Evolutionary conservation across 2,888 invertebrate genomes (phyloP).

Genomic region (Dryococelus australis): DNA sequence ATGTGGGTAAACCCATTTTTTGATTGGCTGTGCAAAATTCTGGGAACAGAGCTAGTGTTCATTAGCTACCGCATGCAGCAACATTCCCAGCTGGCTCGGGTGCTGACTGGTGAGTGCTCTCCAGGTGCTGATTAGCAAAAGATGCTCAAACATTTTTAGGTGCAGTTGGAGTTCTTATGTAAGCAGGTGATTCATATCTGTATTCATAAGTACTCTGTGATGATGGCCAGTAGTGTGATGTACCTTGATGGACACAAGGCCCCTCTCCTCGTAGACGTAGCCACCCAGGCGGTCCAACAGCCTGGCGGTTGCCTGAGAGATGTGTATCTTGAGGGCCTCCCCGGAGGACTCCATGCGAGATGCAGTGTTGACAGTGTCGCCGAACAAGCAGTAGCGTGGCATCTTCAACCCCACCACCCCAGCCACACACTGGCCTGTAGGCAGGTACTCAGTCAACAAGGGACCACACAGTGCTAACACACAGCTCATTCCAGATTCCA

Average conservation of each 20-base stretch:
- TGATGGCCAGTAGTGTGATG: too few species aligned
- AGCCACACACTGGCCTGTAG: slow-evolving; percentile 76
- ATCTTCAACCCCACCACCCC: slow-evolving; percentile 85
- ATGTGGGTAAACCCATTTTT: too few species aligned
- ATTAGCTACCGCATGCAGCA: too few species aligned
- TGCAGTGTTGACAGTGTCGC: slow-evolving; percentile 84
- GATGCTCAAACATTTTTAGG: too few species aligned
- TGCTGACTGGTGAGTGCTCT: too few species aligned
- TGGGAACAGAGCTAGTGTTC: too few species aligned
- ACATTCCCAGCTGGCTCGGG: too few species aligned
- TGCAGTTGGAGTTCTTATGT: too few species aligned
- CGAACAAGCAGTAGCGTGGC: slow-evolving; percentile 85
- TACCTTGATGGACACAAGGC: slow-evolving; percentile 77
- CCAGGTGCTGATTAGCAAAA: too few species aligned
- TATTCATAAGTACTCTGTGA: too few species aligned
- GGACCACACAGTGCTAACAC: not conserved
- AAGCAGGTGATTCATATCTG: too few species aligned
- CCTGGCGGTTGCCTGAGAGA: slow-evolving; percentile 74
- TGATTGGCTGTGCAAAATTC: too few species aligned
- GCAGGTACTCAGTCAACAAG: slow-evolving; percentile 41
- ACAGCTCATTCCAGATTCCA: not conserved
- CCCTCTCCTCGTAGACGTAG: slow-evolving; percentile 75
- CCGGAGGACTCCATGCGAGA: slow-evolving; percentile 83
- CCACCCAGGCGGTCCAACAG: slow-evolving; percentile 75
- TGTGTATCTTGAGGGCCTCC: slow-evolving; percentile 76